Evolutionary conservation across 2,113 vertebrate species (phyloP), one percentile per base, ranked within the genome.

Genomic region (Clarias macrocephalus): DNA sequence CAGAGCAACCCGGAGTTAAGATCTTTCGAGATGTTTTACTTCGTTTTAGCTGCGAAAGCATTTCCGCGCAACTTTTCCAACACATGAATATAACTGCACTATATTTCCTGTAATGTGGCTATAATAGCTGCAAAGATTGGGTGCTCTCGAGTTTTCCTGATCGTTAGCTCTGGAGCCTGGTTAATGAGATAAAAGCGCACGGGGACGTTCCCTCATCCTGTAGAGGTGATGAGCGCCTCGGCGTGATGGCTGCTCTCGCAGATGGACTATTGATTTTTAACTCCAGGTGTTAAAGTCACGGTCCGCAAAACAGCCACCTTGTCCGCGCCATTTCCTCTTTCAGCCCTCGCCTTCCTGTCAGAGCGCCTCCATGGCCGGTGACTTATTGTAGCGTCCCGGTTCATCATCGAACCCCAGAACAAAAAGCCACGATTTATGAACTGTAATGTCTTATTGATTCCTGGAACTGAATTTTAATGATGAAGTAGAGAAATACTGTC

Each of bases 381-480:
- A 81, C 82, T 83, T 84, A 86, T 65, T 73, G 63, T 73, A 80
- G 48, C 54, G 70, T 63, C 23, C 33, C 21, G 54, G 25, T 89
- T 85, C 59, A 87, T 89, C 89, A 92, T 85, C 18, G 91, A 92
- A 93, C 23, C 90, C 91, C 91, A 93, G 93, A 93, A 94, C 92
- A 88, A 93, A 95, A 95, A 52, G 70, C 15, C 10, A 62, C 57
- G 11, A 52, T 81, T 87, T 63, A 75, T 89, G 93, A 93, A 83
- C 82, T 82, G 37, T 62, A 92, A 89, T 91, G 90, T 90, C 86
- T 85, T 93, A 94, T 94, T 92, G 95, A 95, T 95, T 92, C n/a
- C 6, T 91, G 91, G 92, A 93, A 92, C 86, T 91, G 89, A 88
- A 90, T 89, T 92, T 88, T 91, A 92, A 94, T 92, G 88, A 94